phyloP scores from a whole-genome alignment of 2,113 vertebrate species.

The Triplophysa dalaica region DNA sequence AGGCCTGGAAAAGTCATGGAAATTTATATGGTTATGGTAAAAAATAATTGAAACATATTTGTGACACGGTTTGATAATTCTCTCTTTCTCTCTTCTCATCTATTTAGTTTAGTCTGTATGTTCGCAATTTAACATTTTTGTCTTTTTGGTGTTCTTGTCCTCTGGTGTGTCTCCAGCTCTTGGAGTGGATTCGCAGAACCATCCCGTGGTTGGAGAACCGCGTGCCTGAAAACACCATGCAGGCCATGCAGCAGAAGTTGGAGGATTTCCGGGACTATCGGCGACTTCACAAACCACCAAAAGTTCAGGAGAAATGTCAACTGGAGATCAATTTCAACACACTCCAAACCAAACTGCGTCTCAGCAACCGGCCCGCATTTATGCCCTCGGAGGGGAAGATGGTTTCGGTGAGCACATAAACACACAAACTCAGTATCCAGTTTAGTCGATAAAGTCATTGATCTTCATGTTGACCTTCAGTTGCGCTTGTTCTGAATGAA shows the following conservation, averaged over 20 bases:
- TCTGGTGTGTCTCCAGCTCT: constrained; percentile 72
- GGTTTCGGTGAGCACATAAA: constrained; percentile 81
- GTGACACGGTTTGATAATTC: neutral
- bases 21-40: too few relatives aligned
- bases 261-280: constrained; percentile 97
- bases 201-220: constrained; percentile 98
- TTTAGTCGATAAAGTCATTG: neutral
- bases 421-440: neutral
- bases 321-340: constrained; percentile 99
- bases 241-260: constrained; percentile 98
- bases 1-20: neutral
- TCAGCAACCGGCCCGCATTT: constrained; percentile 97
- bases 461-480: too few relatives aligned
- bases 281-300: constrained; percentile 95
- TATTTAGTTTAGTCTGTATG: constrained; percentile 37
- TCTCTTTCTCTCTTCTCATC: neutral
- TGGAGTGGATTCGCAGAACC: constrained; percentile 97
- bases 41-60: neutral
- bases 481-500: too few relatives aligned
- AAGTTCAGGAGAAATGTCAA: constrained; percentile 98
- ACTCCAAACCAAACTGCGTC: constrained; percentile 95
- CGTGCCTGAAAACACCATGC: constrained; percentile 94
- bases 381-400: constrained; percentile 98
- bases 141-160: constrained; percentile 17
- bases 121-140: neutral